These are phyloP conservation scores for Archaeoteleia sp. DNA, from an alignment of 2,888 invertebrate species.

Conservation along the genomic window DNA sequence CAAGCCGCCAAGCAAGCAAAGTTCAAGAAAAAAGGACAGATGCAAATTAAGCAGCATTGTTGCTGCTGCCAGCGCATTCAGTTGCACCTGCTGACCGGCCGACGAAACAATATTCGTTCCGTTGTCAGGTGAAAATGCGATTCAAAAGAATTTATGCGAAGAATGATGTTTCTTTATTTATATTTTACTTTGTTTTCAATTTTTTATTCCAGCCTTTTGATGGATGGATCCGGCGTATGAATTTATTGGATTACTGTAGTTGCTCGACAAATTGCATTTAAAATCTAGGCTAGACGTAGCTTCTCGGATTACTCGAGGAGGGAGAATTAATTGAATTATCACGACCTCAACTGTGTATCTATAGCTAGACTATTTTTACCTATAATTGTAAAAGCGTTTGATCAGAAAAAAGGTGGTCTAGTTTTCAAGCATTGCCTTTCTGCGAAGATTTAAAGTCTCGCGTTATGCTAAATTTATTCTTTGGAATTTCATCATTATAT, in stretches of 20 bases:
- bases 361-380: constrained; percentile 4
- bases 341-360: constrained; percentile 7
- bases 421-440: too few species aligned
- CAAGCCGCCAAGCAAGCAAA: constrained; percentile 56
- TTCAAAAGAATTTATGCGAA: too few species aligned
- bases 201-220: constrained; percentile 3
- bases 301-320: constrained; percentile 21
- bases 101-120: constrained; percentile 68
- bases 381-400: constrained; percentile 35
- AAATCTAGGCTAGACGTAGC: constrained; percentile 37
- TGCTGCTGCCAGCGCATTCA: constrained; percentile 72
- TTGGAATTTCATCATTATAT: too few species aligned
- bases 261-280: constrained; percentile 30
- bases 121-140: constrained; percentile 67
- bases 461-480: too few species aligned
- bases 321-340: constrained; percentile 38
- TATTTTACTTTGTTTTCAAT: too few species aligned
- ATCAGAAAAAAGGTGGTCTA: constrained; percentile 25
- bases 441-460: too few species aligned
- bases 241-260: constrained; percentile 13
- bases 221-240: not conserved
- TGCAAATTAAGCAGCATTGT: constrained; percentile 63
- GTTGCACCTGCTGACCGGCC: constrained; percentile 69
- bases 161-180: too few species aligned
- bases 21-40: constrained; percentile 58